Evolutionary conservation across 2,797 vertebrate genomes (phyloP).

Genomic region (Staurois parvus): DNA sequence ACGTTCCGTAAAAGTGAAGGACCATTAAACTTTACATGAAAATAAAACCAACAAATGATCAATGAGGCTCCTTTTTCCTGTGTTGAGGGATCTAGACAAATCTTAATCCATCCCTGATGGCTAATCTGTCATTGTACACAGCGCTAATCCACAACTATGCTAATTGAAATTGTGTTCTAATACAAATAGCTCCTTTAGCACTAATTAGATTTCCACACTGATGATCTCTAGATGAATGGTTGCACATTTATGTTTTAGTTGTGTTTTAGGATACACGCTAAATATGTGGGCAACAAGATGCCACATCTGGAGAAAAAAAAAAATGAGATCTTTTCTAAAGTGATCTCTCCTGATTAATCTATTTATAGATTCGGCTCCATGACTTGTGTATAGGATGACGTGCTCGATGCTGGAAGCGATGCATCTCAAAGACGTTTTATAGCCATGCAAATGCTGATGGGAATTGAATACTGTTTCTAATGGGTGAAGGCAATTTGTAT

Average conservation of each 20-base stretch:
- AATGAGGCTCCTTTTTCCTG: background rate
- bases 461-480: slow-evolving; percentile 1
- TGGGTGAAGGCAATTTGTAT: background rate
- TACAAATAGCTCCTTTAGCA: slow-evolving; percentile 18
- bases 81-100: slow-evolving; percentile 7
- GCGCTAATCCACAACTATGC: slow-evolving; percentile 14
- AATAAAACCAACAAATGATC: background rate
- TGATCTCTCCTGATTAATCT: background rate
- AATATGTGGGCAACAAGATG: slow-evolving; percentile 5
- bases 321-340: background rate
- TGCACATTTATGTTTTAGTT: background rate
- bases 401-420: background rate
- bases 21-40: background rate
- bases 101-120: slow-evolving; percentile 23
- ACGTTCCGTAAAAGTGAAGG: background rate
- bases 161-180: slow-evolving; percentile 36
- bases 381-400: background rate
- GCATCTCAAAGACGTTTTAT: slow-evolving; percentile 30
- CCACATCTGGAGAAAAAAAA: slow-evolving; percentile 5
- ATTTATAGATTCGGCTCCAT: background rate
- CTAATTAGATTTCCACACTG: slow-evolving; percentile 43
- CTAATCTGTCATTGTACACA: slow-evolving; percentile 33
- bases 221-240: slow-evolving; percentile 15
- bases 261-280: background rate
- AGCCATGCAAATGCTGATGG: slow-evolving; percentile 8